These are phyloP conservation scores for Cyanoderma ruficeps DNA, from an alignment of 2,113 vertebrate species.

Conservation along the genomic window DNA sequence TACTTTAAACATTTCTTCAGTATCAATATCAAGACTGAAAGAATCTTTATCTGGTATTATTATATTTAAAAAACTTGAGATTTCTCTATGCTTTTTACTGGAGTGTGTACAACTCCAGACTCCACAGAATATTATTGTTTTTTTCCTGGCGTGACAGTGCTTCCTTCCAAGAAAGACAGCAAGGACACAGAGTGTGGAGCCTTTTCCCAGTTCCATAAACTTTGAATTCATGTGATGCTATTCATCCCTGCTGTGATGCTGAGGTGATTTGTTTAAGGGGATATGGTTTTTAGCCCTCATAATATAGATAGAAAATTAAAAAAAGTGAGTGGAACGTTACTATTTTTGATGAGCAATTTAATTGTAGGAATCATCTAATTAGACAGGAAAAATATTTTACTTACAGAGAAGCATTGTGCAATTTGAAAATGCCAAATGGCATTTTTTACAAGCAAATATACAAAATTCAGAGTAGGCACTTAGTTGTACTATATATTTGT, in stretches of 20 bases:
- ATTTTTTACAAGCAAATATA: neutral
- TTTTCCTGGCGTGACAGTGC: neutral
- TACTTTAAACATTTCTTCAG: neutral
- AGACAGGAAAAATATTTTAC: neutral
- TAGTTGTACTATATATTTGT: neutral
- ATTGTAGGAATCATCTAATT: neutral
- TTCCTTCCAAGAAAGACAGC: neutral
- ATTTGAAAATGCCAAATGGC: neutral
- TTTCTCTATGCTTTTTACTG: neutral
- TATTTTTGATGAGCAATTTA: neutral
- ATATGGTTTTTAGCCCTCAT: neutral
- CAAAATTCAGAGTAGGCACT: neutral
- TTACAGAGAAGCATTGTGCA: neutral
- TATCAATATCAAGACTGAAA: neutral
- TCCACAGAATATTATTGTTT: neutral
- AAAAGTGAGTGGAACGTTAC: neutral
- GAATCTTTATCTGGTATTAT: neutral
- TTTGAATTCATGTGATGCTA: neutral
- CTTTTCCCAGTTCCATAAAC: neutral
- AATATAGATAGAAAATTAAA: neutral
- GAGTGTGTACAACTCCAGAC: neutral
- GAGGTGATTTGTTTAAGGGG: neutral
- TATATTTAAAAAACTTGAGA: neutral
- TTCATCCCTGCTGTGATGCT: neutral
- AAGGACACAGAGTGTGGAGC: neutral